These are phyloP conservation scores for Sminthurides aquaticus DNA, from an alignment of 2,888 invertebrate genomes.

Conservation along the genomic window DNA sequence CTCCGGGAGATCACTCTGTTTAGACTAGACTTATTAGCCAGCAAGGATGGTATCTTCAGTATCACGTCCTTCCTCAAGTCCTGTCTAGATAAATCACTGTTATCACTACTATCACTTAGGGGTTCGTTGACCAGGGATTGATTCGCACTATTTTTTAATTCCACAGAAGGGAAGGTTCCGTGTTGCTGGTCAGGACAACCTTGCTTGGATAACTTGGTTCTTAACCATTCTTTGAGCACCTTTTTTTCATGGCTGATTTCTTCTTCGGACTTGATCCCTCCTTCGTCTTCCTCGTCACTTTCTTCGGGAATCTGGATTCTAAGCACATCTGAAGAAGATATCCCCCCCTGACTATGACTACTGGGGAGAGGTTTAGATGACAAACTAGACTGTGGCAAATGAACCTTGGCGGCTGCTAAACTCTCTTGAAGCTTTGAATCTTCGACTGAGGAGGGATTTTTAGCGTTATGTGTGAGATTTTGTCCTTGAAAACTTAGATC, in stretches of 20 bases:
- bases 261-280: conserved; percentile 21
- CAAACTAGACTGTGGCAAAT: conserved; percentile 12
- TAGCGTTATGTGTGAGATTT: not conserved
- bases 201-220: conserved; percentile 27
- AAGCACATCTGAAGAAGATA: conserved; percentile 6
- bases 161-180: not conserved
- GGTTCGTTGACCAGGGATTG: not conserved
- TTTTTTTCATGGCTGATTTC: conserved; percentile 34
- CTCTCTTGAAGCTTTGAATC: conserved; percentile 4
- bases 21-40: conserved; percentile 37
- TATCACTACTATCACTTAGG: conserved; percentile 27
- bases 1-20: conserved; percentile 38
- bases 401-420: not conserved
- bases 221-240: conserved; percentile 33
- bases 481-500: not conserved
- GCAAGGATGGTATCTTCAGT: conserved; percentile 85
- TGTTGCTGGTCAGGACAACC: conserved; percentile 2
- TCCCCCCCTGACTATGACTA: conserved; percentile 18
- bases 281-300: conserved; percentile 16
- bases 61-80: conserved; percentile 53
- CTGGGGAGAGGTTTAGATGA: conserved; percentile 12
- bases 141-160: not conserved
- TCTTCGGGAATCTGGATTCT: not conserved
- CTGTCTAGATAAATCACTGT: conserved; percentile 28
- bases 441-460: not conserved